Conservation (phyloP, 1,140 invertebrate genomes). For the Teleogryllus occipitalis region DNA sequence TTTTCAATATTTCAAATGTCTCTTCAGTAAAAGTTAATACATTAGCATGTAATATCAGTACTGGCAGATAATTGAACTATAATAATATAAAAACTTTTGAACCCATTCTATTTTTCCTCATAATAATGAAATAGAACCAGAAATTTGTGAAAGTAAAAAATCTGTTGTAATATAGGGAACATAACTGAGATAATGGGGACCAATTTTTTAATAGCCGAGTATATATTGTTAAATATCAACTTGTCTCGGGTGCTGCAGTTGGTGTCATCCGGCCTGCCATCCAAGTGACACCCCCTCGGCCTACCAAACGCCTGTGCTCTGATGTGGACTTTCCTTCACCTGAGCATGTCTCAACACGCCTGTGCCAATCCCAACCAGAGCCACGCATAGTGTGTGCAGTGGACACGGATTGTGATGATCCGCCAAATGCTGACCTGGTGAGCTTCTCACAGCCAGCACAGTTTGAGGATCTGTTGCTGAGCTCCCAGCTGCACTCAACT, state of each 20-base stretch:
- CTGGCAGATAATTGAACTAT: too few relatives aligned
- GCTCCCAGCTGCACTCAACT: constrained; percentile 60
- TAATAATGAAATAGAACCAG: too few relatives aligned
- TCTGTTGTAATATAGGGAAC: too few relatives aligned
- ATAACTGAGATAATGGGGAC: too few relatives aligned
- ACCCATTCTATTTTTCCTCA: too few relatives aligned
- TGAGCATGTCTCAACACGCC: constrained; percentile 9
- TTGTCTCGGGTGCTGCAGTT: not conserved
- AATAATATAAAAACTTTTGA: too few relatives aligned
- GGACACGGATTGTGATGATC: not conserved
- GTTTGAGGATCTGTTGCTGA: constrained; percentile 72
- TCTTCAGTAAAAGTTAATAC: too few relatives aligned
- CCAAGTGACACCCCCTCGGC: not conserved
- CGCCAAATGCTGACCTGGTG: constrained; percentile 9
- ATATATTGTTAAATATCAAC: too few relatives aligned
- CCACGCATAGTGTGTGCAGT: constrained; percentile 15
- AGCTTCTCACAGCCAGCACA: constrained; percentile 83
- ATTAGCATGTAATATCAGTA: too few relatives aligned
- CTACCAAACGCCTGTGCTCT: constrained; percentile 33
- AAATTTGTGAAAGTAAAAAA: too few relatives aligned
- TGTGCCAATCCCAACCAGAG: constrained; percentile 38
- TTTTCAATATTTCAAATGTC: too few relatives aligned
- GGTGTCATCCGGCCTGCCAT: not conserved
- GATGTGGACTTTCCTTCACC: constrained; percentile 30
- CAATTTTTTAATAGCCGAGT: too few relatives aligned